Conservation (phyloP, 2,113 vertebrate genomes). For the Mustela lutreola region DNA sequence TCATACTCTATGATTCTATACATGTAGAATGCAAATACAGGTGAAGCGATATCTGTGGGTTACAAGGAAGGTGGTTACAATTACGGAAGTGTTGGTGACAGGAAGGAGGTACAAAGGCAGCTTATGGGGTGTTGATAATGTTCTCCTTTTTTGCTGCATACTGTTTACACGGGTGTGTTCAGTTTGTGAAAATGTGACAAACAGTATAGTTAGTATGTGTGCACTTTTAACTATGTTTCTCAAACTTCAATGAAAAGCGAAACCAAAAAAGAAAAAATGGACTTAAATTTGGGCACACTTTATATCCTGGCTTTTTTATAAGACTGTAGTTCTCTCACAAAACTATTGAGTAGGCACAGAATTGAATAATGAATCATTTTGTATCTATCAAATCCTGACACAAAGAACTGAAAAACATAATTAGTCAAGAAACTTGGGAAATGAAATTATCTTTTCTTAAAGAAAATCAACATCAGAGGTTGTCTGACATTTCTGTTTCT, state of each 20-base stretch:
- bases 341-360: background rate
- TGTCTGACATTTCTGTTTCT: slow-evolving; percentile 14
- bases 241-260: background rate
- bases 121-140: background rate
- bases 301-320: background rate
- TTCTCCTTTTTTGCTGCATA: background rate
- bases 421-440: background rate
- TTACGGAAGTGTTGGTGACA: background rate
- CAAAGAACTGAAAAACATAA: background rate
- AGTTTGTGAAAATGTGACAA: background rate
- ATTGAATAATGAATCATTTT: background rate
- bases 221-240: background rate
- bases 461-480: background rate
- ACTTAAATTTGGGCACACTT: background rate
- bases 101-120: background rate
- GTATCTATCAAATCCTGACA: background rate
- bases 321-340: background rate
- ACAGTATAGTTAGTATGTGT: background rate
- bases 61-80: background rate
- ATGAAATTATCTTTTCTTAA: slow-evolving; percentile 21
- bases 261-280: background rate
- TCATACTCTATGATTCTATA: background rate
- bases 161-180: background rate
- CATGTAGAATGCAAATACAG: background rate
- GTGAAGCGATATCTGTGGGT: background rate